These are phyloP conservation scores for Cyanoramphus novaezelandiae DNA, from an alignment of 2,113 vertebrate species.

Conservation along the genomic window DNA sequence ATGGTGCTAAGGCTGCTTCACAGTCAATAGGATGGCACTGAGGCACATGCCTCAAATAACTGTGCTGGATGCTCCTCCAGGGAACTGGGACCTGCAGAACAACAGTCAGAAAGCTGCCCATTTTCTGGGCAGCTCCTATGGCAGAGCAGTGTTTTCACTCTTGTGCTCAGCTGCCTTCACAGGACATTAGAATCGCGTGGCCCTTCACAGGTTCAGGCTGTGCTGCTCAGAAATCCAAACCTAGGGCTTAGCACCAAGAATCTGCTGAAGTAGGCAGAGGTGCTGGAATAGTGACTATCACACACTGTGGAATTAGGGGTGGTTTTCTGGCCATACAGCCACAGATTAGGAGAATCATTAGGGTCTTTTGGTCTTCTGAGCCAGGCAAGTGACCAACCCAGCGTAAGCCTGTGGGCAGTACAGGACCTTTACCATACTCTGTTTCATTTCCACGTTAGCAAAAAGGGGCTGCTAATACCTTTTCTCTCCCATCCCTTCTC, in stretches of 20 bases:
- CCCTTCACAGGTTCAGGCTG: background rate
- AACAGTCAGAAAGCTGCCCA: background rate
- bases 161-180: background rate
- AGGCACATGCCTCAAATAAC: background rate
- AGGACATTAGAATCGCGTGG: background rate
- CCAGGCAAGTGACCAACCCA: background rate
- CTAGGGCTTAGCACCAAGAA: background rate
- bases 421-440: background rate
- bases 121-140: background rate
- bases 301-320: background rate
- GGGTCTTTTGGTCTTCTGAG: background rate
- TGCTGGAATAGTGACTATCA: background rate
- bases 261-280: background rate
- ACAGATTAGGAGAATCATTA: background rate
- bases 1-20: background rate
- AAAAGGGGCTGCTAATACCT: background rate
- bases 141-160: background rate
- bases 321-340: background rate
- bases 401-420: background rate
- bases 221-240: background rate
- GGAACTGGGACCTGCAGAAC: background rate
- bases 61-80: background rate
- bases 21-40: background rate
- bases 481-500: background rate
- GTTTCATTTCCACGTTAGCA: background rate